Conservation (phyloP, 2,888 invertebrate genomes). For the Dusona sp. region DNA sequence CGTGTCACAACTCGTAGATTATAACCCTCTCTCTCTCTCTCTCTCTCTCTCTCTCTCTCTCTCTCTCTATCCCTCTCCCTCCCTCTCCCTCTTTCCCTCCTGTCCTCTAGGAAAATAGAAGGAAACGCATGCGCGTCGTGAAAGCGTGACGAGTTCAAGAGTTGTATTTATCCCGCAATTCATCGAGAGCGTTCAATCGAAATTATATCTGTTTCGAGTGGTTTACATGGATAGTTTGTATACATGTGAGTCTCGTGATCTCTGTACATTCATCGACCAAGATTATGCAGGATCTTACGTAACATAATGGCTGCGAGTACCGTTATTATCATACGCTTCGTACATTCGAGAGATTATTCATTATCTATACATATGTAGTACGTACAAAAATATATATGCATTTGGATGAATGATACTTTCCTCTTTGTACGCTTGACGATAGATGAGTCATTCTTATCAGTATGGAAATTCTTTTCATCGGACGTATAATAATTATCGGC, state of each 20-base stretch:
- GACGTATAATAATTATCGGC: neutral
- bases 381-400: neutral
- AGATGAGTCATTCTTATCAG: neutral
- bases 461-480: neutral
- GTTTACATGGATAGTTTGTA: neutral
- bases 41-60: neutral
- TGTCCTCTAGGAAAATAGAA: neutral
- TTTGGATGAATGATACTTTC: neutral
- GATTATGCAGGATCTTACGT: slow-evolving; percentile 17
- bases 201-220: slow-evolving; percentile 23
- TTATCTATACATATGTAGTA: neutral
- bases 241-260: neutral
- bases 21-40: neutral
- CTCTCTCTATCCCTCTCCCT: neutral
- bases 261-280: neutral
- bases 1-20: neutral
- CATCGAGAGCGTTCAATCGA: slow-evolving; percentile 4
- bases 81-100: neutral
- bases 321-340: neutral
- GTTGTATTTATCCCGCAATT: neutral
- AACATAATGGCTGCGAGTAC: slow-evolving; percentile 9
- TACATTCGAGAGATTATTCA: neutral
- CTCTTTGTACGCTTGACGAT: neutral
- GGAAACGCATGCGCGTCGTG: neutral
- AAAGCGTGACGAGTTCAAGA: slow-evolving; percentile 31